phyloP scores from a whole-genome alignment of 2,888 invertebrate species.

The Oscheius onirici region DNA sequence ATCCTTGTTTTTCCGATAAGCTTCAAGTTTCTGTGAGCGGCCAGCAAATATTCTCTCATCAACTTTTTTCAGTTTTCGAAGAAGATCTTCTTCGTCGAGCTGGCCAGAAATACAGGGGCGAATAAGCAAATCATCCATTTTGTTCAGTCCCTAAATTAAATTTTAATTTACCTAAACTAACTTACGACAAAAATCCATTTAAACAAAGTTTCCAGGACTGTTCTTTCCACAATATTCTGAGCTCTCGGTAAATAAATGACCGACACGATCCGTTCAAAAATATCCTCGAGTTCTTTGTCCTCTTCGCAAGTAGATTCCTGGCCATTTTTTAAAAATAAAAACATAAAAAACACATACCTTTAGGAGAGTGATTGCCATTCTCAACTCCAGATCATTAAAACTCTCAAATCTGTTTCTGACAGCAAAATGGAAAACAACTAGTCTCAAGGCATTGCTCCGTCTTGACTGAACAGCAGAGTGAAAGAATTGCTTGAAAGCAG shows the following conservation, averaged over 20 bases:
- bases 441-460: neutral
- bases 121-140: constrained; percentile 14
- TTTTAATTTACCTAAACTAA: neutral
- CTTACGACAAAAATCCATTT: constrained; percentile 24
- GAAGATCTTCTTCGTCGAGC: neutral
- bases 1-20: no score
- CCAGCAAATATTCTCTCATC: neutral
- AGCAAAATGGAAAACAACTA: constrained; percentile 14
- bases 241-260: constrained; percentile 13
- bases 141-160: constrained; percentile 13
- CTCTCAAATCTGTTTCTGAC: neutral
- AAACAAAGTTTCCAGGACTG: constrained; percentile 5
- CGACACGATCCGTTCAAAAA: constrained; percentile 7
- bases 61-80: neutral
- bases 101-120: neutral
- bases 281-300: neutral
- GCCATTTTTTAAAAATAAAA: neutral
- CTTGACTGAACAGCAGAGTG: neutral
- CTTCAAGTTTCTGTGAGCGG: neutral
- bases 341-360: neutral
- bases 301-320: constrained; percentile 16
- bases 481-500: constrained; percentile 1
- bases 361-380: constrained; percentile 6
- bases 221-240: constrained; percentile 3
- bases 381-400: constrained; percentile 9